Evolutionary conservation across 64 coral and sea anemone genomes (phyloP), one percentile per base, ranked within the genome.

Genomic region (Hydrozoanthus tunicans): DNA sequence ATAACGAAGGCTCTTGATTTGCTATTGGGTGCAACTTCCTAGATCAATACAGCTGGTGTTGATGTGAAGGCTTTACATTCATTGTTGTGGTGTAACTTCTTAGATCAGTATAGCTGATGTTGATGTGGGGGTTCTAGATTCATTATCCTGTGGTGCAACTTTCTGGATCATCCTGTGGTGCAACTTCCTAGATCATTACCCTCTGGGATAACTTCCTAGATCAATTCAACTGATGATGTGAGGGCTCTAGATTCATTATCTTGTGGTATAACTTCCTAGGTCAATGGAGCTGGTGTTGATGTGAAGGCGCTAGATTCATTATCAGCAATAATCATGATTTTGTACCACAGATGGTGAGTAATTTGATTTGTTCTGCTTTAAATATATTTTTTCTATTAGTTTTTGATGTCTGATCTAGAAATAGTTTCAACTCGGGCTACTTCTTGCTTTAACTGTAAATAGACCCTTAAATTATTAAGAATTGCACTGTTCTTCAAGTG

Each of bases 321-420:
- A 74, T 73, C 67, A 58, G 54, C 74, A 10, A 88, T 88, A 54
- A 73, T 71, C 55, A 73, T 86, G n/a, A 86, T 86, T 20, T 56
- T 86, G 64, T 85, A 85, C 53, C 82, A 85, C 52, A 69, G 82
- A 85, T 85, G 82, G 82, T 85, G 15, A 86, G 83, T 71, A n/a
- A 7, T 58, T 9, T 12, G 10, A 43, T 43, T 43, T 43, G 32
- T 43, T 43, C 32, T 43, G 32, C 32, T 43, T 43, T 43, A 43
- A 43, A 43, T 43, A 43, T 20, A 43, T 43, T 43, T 43, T 43
- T 43, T 43, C 32, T 43, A 43, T 43, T 43, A 43, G 32, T 43
- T 43, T 43, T 43, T 43, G 32, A 43, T 43, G 2, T 43, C 32
- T 43, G 2, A 43, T 43, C 32, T 43, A 43, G 32, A 43, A 43